phyloP scores from a whole-genome alignment of 2,888 invertebrate species.

The Meghimatium bilineatum region DNA sequence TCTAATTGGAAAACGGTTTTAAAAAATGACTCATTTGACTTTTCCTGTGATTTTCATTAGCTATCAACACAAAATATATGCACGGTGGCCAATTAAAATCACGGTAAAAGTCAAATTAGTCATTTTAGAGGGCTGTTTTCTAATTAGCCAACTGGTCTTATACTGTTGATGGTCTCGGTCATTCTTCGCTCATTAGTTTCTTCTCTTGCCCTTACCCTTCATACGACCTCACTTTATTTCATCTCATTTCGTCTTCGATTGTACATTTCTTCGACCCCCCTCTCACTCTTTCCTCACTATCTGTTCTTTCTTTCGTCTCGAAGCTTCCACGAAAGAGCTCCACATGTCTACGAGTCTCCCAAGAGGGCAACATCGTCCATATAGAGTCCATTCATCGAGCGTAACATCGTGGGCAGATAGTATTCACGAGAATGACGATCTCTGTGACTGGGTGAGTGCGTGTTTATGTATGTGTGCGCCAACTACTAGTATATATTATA shows the following conservation, averaged over 20 bases:
- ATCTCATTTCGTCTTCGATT: neutral
- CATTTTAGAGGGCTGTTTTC: no score
- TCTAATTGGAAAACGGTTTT: no score
- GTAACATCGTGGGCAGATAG: neutral
- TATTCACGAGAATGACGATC: conserved; percentile 11
- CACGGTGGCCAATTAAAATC: no score
- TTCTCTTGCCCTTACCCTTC: neutral
- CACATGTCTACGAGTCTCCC: conserved; percentile 18
- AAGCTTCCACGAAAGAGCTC: conserved; percentile 23
- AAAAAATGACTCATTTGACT: no score
- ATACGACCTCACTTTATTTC: no score
- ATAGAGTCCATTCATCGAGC: conserved; percentile 7
- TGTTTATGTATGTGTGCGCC: conserved; percentile 7
- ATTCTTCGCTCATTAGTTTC: neutral
- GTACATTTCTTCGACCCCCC: neutral
- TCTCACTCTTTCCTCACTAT: conserved; percentile 28
- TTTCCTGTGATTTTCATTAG: no score
- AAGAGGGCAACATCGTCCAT: conserved; percentile 2
- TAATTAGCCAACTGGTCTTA: no score
- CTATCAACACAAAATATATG: no score
- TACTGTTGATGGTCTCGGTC: neutral
- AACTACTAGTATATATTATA: neutral
- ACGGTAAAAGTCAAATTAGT: no score
- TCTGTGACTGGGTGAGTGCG: conserved; percentile 25
- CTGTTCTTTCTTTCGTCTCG: conserved; percentile 18